Evolutionary conservation across 37 sponge, comb jelly and placozoan genomes (phyloP), one percentile per base, ranked within the genome.

Genomic region (Corticium candelabrum): DNA sequence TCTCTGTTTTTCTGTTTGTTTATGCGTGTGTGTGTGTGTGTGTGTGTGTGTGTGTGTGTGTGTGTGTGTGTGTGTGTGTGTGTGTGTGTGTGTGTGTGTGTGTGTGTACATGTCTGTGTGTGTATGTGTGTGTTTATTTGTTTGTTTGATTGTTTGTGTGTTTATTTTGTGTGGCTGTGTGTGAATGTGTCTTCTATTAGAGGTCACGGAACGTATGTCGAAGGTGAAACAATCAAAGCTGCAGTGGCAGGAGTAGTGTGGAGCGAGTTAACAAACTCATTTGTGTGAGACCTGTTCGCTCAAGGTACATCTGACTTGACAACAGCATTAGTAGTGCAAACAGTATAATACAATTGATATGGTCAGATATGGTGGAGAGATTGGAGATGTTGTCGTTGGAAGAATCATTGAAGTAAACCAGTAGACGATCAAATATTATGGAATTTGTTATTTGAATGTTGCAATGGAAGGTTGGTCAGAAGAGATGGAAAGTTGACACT

Each of bases 331-430:
- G 11, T 43, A n/a, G n/a, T n/a, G n/a, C n/a, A n/a, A n/a, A n/a
- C n/a, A n/a, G n/a, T n/a, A n/a, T n/a, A n/a, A n/a, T n/a, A n/a
- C n/a, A n/a, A n/a, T n/a, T n/a, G n/a, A n/a, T n/a, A n/a, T n/a
- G 4, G 5, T 70, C 81, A 96, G 96, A 71, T 97, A 97, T 76
- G 84, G 81, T 80, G 98, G 98, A 4, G 92, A 97, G 74, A 85
- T 97, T 1, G 99, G 99, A 7, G 99, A 97, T 40, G 93, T 94
- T 7, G 90, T 94, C 4, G 99, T 97, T 36, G 99, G 99, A 11
- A 80, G 94, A 39, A 81, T 97, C 27, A 81, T 87, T 37, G 99
- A 97, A 80, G 96, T 88, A 33, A 37, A 74, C 38, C 56, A 43
- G 5, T 5, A 5, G 11, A 43, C 11, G 56, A 11, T 21, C 56